Base-by-base conservation (phyloP, 2,113 vertebrate species). In the Caretta caretta region DNA sequence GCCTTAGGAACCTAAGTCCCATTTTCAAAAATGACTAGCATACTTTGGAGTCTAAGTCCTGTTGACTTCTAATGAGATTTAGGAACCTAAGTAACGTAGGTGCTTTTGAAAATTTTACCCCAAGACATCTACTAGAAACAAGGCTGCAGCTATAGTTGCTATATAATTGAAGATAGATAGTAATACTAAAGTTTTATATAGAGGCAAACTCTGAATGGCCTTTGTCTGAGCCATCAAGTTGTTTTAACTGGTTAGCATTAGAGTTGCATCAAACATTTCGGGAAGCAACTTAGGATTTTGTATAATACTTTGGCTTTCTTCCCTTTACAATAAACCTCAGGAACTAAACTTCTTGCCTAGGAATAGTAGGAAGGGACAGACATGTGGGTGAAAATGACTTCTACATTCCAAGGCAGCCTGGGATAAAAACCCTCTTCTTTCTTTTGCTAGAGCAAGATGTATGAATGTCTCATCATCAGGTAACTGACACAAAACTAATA, bases 31-130 rank as follows among this genome's bases (percentile, higher is more conserved):
- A 1, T 14, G 89, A 16, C 2, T 20, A 59, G 27, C 83, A 81
- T 65, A 85, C 72, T 80, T 80, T 53, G 83, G 92, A 92, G 35
- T 75, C 83, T 13, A 86, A 93, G 25, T 35, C 29, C 29, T 90
- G 12, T 5, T n/a, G 76, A 59, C 25, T 87, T 87, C 12, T 46
- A 93, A 0, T 1, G 80, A 86, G 20, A 85, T 16, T 49, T n/a
- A 57, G 25, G 35, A 53, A 29, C 17, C 29, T 35, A 31, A 35
- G 31, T 65, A 5, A 31, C 4, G 19, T 24, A 57, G 56, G 53
- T 19, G 12, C 65, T 42, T 42, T 42, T 75, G 38, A 76, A 72
- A 46, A 46, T 76, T 46, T 27, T 46, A 24, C 72, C 72, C 38
- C 20, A 76, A 46, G 20, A 25, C n/a, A 46, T 25, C 38, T 12